Percentiles rank a stretch among this genome's conserved stretches.
Evolutionary conservation across 1,140 invertebrate species (phyloP).

Genomic region (Polyergus mexicanus): DNA sequence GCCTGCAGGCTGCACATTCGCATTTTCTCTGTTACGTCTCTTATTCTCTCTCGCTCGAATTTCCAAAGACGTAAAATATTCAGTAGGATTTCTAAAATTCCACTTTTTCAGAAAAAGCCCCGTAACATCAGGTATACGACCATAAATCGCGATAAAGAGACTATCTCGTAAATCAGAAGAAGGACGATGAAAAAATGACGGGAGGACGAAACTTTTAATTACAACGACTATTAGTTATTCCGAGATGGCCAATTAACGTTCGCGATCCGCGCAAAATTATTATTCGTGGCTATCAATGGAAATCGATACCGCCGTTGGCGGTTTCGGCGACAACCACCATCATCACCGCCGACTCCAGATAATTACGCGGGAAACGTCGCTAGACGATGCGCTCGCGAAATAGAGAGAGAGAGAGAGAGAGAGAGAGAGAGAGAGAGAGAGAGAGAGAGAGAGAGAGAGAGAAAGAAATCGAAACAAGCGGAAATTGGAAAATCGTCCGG

Average conservation of each 20-base stretch:
- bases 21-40: neutral
- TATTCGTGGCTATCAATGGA: slow-evolving; percentile 50
- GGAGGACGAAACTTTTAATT: neutral
- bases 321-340: slow-evolving; percentile 38
- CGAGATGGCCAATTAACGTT: slow-evolving; percentile 35
- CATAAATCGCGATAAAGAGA: too few species aligned
- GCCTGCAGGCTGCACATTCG: slow-evolving; percentile 6
- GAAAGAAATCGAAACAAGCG: neutral
- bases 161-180: neutral
- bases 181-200: neutral
- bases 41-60: neutral
- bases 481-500: slow-evolving; percentile 16
- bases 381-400: neutral
- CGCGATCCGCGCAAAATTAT: slow-evolving; percentile 43
- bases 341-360: neutral
- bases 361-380: slow-evolving; percentile 40
- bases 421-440: neutral
- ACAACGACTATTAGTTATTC: slow-evolving; percentile 34
- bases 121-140: too few species aligned
- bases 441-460: neutral
- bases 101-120: neutral
- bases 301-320: slow-evolving; percentile 44
- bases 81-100: neutral
- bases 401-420: neutral
- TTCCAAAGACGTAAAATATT: slow-evolving; percentile 3